Evolutionary conservation across 2,797 vertebrate species (phyloP).

Genomic region (Crocidura indochinensis): DNA sequence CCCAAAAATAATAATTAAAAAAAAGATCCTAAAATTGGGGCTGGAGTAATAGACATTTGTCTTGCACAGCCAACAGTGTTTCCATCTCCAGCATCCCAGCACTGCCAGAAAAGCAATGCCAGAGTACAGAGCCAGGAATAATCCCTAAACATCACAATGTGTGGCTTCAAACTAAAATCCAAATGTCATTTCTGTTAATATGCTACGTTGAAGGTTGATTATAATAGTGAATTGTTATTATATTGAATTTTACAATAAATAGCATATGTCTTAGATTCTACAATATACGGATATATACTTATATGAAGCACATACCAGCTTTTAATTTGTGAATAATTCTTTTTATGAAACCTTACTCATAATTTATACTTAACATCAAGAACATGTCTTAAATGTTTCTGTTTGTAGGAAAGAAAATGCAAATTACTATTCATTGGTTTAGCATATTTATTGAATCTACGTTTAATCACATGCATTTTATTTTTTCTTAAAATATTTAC

Average conservation of each 20-base stretch:
- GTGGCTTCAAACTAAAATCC: conserved; percentile 7
- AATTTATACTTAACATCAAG: conserved; percentile 56
- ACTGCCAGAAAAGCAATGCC: no score
- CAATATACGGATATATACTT: not conserved
- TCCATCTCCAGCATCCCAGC: no score
- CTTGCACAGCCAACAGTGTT: no score
- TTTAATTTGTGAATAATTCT: conserved; percentile 59
- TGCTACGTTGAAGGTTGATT: conserved; percentile 15
- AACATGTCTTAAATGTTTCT: conserved; percentile 59
- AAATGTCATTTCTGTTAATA: conserved; percentile 76
- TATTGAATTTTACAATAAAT: conserved; percentile 54
- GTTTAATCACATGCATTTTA: conserved; percentile 50
- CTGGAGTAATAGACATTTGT: no score
- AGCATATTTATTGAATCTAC: conserved; percentile 6
- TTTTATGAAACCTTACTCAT: conserved; percentile 56
- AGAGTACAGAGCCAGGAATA: no score
- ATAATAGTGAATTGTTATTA: conserved; percentile 26
- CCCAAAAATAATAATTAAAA: no score
- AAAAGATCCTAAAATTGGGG: no score
- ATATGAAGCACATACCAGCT: conserved; percentile 26
- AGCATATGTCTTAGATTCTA: conserved; percentile 25
- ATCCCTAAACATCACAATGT: no score
- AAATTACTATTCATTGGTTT: conserved; percentile 40
- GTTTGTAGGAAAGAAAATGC: conserved; percentile 55
- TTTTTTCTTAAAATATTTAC: conserved; percentile 70